A percentile compares a stretch with the other conserved stretches of the same genome.
These are phyloP conservation scores for Erannis defoliaria DNA, from an alignment of 2,888 invertebrate genomes.

Conservation along the genomic window DNA sequence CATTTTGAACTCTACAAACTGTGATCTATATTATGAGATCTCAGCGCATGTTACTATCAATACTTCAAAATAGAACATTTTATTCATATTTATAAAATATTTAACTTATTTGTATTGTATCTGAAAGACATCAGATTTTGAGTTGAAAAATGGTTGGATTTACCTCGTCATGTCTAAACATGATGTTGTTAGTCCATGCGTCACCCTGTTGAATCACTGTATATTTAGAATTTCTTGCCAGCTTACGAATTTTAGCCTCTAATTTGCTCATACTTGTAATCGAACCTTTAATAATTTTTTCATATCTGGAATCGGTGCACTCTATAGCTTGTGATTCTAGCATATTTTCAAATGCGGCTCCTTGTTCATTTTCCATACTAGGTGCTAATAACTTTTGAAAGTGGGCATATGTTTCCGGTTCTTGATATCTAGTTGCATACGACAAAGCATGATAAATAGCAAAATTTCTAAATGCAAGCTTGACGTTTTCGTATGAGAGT, in stretches of 20 bases:
- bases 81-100: too few species aligned
- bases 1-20: too few species aligned
- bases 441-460: constrained; percentile 61
- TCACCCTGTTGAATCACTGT: constrained; percentile 35
- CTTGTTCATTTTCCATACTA: background rate
- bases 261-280: background rate
- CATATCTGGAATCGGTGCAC: background rate
- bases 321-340: constrained; percentile 1
- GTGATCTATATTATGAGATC: too few species aligned
- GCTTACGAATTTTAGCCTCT: background rate
- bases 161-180: background rate
- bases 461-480: background rate
- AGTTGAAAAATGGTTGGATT: background rate
- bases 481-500: background rate
- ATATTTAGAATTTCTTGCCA: constrained; percentile 6
- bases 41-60: too few species aligned
- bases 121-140: too few species aligned
- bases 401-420: constrained; percentile 1
- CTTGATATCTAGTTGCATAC: constrained; percentile 48
- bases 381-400: background rate
- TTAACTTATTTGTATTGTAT: too few species aligned
- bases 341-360: background rate
- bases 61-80: too few species aligned
- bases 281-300: background rate
- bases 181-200: constrained; percentile 32